Conservation (phyloP, 2,797 vertebrate genomes). For the Sciaenops ocellatus region DNA sequence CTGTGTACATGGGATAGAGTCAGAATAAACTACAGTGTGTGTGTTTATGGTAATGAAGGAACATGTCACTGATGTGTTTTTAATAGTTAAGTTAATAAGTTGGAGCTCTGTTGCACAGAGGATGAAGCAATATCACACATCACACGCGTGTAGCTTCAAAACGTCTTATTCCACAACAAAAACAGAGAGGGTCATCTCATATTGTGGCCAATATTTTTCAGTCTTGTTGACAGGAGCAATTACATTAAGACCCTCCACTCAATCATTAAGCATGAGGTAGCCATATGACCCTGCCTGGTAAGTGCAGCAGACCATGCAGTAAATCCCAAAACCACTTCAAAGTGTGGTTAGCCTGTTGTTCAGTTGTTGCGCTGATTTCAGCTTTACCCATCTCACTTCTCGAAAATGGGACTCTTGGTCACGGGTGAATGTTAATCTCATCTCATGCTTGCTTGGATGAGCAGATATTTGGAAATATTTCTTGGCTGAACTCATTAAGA, state of each 20-base stretch:
- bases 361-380: background rate
- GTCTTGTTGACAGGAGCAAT: too few species aligned
- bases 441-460: background rate
- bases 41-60: background rate
- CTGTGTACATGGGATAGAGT: background rate
- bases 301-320: too few species aligned
- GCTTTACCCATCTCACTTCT: background rate
- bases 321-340: background rate
- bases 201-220: too few species aligned
- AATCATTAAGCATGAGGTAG: background rate
- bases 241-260: background rate
- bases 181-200: too few species aligned
- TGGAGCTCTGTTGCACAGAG: too few species aligned
- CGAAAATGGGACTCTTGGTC: background rate
- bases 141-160: too few species aligned
- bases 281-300: too few species aligned
- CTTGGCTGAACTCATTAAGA: background rate
- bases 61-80: background rate
- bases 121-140: background rate
- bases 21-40: background rate
- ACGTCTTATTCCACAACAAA: too few species aligned
- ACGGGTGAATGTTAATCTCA: background rate
- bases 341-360: background rate
- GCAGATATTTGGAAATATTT: background rate
- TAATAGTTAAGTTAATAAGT: too few species aligned